Conservation (phyloP, 2,888 invertebrate species). For the Theodoxus fluviatilis region DNA sequence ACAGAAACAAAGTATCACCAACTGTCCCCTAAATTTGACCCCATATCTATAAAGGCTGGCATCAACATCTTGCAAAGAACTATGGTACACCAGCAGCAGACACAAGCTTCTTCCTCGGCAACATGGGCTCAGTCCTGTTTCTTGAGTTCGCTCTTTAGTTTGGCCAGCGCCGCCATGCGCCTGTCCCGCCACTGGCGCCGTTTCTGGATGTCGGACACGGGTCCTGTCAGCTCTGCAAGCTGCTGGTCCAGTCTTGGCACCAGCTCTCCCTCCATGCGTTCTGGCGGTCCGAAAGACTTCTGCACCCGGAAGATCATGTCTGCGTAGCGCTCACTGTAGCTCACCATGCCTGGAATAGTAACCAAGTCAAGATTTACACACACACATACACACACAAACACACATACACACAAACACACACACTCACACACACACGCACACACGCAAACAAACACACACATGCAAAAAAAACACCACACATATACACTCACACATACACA, state of each 20-base stretch:
- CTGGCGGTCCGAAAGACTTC: conserved; percentile 42
- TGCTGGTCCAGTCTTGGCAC: conserved; percentile 40
- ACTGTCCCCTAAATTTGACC: too few relatives aligned
- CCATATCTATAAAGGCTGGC: too few relatives aligned
- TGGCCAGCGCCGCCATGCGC: conserved; percentile 56
- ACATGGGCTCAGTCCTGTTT: too few relatives aligned
- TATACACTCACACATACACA: too few relatives aligned
- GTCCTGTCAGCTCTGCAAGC: conserved; percentile 41
- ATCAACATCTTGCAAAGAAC: too few relatives aligned
- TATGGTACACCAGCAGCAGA: too few relatives aligned
- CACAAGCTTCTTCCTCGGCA: too few relatives aligned
- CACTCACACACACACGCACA: too few relatives aligned
- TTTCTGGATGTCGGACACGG: conserved; percentile 47
- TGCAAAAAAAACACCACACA: too few relatives aligned
- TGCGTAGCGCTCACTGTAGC: conserved; percentile 54
- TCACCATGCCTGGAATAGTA: conserved; percentile 42
- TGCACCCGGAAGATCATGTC: conserved; percentile 50
- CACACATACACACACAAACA: background rate
- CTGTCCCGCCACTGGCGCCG: conserved; percentile 58
- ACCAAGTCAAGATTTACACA: background rate
- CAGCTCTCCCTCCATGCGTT: conserved; percentile 40
- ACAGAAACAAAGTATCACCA: too few relatives aligned
- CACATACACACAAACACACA: too few relatives aligned
- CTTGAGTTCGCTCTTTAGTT: conserved; percentile 55
- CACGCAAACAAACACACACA: too few relatives aligned